These are phyloP conservation scores for Anolis sagrei DNA, from an alignment of 2,113 vertebrate genomes.

Conservation along the genomic window DNA sequence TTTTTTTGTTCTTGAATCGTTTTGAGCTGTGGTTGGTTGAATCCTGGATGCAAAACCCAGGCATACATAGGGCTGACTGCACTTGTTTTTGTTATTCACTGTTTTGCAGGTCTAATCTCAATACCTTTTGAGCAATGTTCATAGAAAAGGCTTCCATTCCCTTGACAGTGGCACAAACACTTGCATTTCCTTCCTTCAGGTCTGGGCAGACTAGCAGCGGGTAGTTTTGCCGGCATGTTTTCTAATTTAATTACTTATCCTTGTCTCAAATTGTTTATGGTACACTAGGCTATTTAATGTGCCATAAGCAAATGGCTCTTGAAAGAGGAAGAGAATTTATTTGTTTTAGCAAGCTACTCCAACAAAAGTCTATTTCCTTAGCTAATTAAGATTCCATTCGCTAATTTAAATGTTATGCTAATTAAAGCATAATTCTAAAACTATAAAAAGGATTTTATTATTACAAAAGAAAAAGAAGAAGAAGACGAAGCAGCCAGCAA, in stretches of 20 bases:
- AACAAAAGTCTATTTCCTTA: conserved; percentile 85
- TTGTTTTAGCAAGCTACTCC: conserved; percentile 83
- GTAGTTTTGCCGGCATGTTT: conserved; percentile 71
- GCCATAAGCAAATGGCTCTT: conserved; percentile 81
- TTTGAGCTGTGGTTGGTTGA: no score
- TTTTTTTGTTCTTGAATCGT: no score
- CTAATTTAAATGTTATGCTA: conserved; percentile 87
- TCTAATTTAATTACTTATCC: conserved; percentile 84
- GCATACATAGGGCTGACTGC: no score
- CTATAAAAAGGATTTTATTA: conserved; percentile 69
- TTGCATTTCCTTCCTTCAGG: conserved; percentile 38
- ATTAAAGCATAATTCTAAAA: conserved; percentile 83
- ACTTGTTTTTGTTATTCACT: background rate
- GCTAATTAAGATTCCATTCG: conserved; percentile 83
- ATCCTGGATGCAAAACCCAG: no score
- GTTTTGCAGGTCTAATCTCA: background rate
- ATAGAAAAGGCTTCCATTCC: conserved; percentile 4
- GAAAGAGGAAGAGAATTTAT: conserved; percentile 85
- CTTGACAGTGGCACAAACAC: background rate
- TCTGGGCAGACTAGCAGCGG: conserved; percentile 57
- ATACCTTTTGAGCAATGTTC: background rate
- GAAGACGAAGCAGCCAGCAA: conserved; percentile 59
- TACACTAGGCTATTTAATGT: conserved; percentile 81
- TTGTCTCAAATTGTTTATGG: conserved; percentile 82
- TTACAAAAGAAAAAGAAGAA: conserved; percentile 33